Evolutionary conservation across 2,797 vertebrate species (phyloP).

Genomic region (Darevskia mixta): DNA sequence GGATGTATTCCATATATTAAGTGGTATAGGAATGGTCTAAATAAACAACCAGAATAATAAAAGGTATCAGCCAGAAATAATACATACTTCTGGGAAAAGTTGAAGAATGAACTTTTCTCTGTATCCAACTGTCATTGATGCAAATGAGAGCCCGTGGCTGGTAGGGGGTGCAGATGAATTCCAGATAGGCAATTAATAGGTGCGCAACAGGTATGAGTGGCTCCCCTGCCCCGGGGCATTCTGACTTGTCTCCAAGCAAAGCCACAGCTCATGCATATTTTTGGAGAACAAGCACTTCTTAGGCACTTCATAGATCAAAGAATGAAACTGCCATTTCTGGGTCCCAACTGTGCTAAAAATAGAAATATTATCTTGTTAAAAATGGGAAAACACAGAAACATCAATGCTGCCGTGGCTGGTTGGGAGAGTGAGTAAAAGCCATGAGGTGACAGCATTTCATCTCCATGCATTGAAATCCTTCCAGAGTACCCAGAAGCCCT

Average conservation of each 20-base stretch:
- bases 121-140: neutral
- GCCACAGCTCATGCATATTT: neutral
- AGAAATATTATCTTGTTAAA: conserved; percentile 1
- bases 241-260: conserved; percentile 7
- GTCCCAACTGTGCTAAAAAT: neutral
- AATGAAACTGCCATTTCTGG: neutral
- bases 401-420: neutral
- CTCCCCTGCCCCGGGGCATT: neutral
- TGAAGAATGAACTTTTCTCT: neutral
- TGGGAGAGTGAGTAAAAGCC: neutral
- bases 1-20: too few relatives aligned
- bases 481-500: neutral
- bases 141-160: neutral
- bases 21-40: too few relatives aligned
- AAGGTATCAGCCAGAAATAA: neutral
- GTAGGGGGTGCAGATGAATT: neutral
- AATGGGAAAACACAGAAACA: neutral
- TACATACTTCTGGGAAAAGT: neutral
- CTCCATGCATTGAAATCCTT: neutral
- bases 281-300: neutral
- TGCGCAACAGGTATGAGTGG: neutral
- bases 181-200: conserved; percentile 1
- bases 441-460: neutral
- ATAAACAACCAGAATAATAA: too few relatives aligned
- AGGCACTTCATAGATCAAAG: conserved; percentile 5